Evolutionary conservation across 2,113 vertebrate genomes (phyloP).

Genomic region (Rhipidura dahli): DNA sequence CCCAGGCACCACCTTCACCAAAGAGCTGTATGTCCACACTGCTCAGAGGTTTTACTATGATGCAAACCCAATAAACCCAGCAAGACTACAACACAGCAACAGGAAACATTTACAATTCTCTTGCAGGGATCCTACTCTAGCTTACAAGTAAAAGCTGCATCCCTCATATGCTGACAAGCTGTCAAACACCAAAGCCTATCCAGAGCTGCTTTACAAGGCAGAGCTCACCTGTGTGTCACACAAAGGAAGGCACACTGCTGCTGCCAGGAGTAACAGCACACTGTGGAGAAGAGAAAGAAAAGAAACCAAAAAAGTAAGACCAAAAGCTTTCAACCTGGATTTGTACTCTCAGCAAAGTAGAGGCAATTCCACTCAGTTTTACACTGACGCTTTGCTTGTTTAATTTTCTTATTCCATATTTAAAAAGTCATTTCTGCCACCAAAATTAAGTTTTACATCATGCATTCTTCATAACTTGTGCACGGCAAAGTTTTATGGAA

Average conservation of each 20-base stretch:
- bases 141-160: background rate
- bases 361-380: background rate
- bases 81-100: background rate
- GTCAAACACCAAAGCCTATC: background rate
- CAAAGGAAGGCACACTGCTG: conserved; percentile 80
- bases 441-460: background rate
- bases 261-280: conserved; percentile 77
- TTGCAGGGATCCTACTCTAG: background rate
- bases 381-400: background rate
- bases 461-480: background rate
- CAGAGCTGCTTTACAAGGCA: background rate
- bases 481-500: background rate
- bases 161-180: background rate
- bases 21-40: background rate
- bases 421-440: background rate
- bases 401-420: background rate
- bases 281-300: conserved; percentile 61
- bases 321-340: background rate
- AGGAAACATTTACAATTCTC: background rate
- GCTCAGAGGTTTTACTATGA: background rate
- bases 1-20: background rate
- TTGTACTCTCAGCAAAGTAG: background rate
- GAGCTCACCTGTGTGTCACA: conserved; percentile 83
- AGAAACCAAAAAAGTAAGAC: background rate
- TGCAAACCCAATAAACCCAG: background rate